phyloP scores from a whole-genome alignment of 2,888 invertebrate species.

The Melolontha melolontha region DNA sequence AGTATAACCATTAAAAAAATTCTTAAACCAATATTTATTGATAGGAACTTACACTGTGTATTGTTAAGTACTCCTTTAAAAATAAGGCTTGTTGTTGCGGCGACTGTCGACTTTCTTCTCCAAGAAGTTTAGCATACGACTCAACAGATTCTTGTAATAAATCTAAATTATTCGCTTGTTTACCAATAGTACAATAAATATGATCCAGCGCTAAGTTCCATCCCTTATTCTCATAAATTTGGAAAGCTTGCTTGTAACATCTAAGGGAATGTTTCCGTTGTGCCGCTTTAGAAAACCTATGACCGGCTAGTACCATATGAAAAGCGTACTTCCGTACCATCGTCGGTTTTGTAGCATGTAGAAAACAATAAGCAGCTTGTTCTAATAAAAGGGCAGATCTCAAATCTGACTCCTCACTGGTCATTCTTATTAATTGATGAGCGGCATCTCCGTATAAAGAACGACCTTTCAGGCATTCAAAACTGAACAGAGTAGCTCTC shows the following conservation, averaged over 20 bases:
- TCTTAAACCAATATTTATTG: no score
- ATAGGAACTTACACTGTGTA: conserved; percentile 76
- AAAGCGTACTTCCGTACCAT: conserved; percentile 95
- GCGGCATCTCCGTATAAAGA: conserved; percentile 92
- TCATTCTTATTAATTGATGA: conserved; percentile 93
- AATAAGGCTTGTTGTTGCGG: conserved; percentile 82
- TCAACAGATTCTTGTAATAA: conserved; percentile 76
- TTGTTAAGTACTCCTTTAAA: conserved; percentile 87
- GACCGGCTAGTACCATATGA: conserved; percentile 96
- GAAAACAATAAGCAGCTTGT: conserved; percentile 94
- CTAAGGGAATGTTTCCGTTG: conserved; percentile 92
- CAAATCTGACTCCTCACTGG: conserved; percentile 97
- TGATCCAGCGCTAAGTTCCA: conserved; percentile 97
- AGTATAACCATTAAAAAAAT: no score
- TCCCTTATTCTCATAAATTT: conserved; percentile 77
- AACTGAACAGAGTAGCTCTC: conserved; percentile 88
- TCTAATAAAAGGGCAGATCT: conserved; percentile 93
- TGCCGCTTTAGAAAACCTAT: conserved; percentile 92
- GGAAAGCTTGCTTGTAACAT: conserved; percentile 92
- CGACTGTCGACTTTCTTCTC: conserved; percentile 77
- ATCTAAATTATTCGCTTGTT: conserved; percentile 87
- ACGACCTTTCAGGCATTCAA: conserved; percentile 85
- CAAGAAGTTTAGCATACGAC: conserved; percentile 83
- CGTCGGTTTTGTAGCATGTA: conserved; percentile 73
- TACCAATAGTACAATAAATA: conserved; percentile 93